phyloP scores from a whole-genome alignment of 2,113 vertebrate genomes.

The Nerophis lumbriciformis region DNA sequence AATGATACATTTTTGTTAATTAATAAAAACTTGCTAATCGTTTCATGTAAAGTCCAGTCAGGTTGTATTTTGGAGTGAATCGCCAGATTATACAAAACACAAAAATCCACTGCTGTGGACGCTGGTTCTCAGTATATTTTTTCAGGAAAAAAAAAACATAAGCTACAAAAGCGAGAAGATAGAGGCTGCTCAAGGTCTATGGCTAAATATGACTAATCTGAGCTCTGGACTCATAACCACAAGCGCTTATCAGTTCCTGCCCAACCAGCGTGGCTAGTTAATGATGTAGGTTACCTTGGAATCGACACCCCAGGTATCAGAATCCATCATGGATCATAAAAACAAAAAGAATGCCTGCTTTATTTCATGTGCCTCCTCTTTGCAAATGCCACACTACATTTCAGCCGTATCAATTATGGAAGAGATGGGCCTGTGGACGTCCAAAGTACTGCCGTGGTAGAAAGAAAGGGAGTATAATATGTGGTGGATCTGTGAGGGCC shows the following conservation, averaged over 20 bases:
- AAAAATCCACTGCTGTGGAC: too few species aligned
- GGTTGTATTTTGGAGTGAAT: too few species aligned
- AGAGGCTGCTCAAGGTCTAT: background rate
- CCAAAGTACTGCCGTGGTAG: conserved; percentile 18
- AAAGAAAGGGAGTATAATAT: conserved; percentile 32
- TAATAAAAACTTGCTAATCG: too few species aligned
- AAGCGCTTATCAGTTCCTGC: conserved; percentile 27
- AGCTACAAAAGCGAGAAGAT: background rate
- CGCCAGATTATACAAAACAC: too few species aligned
- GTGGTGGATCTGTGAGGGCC: conserved; percentile 39
- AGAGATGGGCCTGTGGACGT: conserved; percentile 44
- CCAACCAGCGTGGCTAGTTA: conserved; percentile 25
- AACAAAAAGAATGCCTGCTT: conserved; percentile 48
- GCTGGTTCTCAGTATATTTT: too few species aligned
- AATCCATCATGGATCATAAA: conserved; percentile 52
- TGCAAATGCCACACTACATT: conserved; percentile 59
- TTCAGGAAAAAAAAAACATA: background rate
- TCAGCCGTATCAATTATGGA: conserved; percentile 64
- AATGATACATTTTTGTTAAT: too few species aligned
- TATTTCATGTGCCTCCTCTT: conserved; percentile 47
- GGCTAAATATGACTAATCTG: conserved; percentile 24
- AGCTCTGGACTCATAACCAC: conserved; percentile 18
- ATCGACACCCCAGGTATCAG: conserved; percentile 42
- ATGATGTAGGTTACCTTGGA: conserved; percentile 59
- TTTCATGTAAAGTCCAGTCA: too few species aligned